Evolutionary conservation across 2,797 vertebrate genomes (phyloP).

Genomic region (Anomalospiza imberbis): DNA sequence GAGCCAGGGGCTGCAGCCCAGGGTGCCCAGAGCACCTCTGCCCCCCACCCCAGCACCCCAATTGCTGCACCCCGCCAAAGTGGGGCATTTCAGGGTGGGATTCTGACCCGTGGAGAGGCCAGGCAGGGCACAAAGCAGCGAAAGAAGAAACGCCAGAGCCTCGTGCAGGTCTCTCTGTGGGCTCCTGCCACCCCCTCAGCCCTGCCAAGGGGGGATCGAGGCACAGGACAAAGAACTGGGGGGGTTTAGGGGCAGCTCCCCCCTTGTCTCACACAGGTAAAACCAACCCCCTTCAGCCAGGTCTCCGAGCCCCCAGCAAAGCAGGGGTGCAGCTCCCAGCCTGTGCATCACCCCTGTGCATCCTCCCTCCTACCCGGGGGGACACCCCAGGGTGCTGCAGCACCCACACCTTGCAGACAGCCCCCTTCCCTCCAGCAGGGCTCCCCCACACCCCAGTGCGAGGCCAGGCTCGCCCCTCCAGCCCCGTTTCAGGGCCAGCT

Average conservation of each 20-base stretch:
- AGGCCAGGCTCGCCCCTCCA: background rate
- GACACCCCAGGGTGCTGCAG: background rate
- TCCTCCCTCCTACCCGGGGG: background rate
- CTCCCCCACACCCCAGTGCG: background rate
- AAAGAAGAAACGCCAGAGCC: background rate
- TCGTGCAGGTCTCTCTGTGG: rapidly evolving
- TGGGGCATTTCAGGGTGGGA: background rate
- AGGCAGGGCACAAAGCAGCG: background rate
- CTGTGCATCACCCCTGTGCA: background rate
- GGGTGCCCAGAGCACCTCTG: background rate
- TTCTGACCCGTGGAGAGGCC: background rate
- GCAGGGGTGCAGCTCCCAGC: background rate
- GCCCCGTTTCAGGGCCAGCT: background rate
- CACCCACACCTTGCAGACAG: background rate
- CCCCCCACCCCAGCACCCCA: too few species aligned
- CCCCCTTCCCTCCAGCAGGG: rapidly evolving
- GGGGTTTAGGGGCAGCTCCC: background rate
- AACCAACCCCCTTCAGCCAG: background rate
- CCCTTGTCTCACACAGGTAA: background rate
- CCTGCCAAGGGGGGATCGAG: rapidly evolving
- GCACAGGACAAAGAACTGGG: background rate
- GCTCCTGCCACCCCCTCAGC: background rate
- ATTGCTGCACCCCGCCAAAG: background rate
- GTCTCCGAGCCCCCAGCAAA: too few species aligned
- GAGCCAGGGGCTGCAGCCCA: background rate